Conservation (phyloP, 2,797 vertebrate species). For the Podarcis lilfordi region DNA sequence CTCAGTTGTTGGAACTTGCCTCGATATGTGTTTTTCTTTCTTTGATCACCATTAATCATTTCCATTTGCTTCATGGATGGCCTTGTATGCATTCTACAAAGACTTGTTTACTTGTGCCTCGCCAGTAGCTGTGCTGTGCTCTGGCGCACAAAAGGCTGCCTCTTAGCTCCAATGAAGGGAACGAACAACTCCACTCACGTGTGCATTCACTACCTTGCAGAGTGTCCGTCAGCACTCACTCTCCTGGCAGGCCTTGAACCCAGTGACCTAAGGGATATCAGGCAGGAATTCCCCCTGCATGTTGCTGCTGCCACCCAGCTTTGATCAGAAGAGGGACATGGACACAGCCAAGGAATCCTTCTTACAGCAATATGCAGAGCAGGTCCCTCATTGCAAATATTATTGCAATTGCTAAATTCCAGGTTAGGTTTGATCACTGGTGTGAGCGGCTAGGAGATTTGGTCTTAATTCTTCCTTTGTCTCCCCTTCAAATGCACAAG, state of each 20-base stretch:
- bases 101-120: neutral
- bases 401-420: neutral
- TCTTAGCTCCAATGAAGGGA: constrained; percentile 20
- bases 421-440: neutral
- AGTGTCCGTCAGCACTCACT: neutral
- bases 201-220: constrained; percentile 7
- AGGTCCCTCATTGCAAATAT: too few species aligned
- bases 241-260: neutral
- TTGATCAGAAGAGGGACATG: neutral
- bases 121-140: constrained; percentile 1
- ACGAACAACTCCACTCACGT: neutral
- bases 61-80: constrained; percentile 30
- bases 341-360: neutral
- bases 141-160: neutral
- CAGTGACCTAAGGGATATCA: neutral
- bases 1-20: constrained; percentile 63
- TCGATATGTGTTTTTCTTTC: constrained; percentile 52
- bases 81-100: constrained; percentile 27
- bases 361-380: neutral
- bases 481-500: too few species aligned
- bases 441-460: neutral
- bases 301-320: neutral
- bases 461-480: too few species aligned
- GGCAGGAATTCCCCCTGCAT: neutral
- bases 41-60: constrained; percentile 31